Percentiles rank a stretch among this genome's conserved stretches.
Evolutionary conservation across 2,113 vertebrate genomes (phyloP).

Genomic region (Polypterus senegalus): DNA sequence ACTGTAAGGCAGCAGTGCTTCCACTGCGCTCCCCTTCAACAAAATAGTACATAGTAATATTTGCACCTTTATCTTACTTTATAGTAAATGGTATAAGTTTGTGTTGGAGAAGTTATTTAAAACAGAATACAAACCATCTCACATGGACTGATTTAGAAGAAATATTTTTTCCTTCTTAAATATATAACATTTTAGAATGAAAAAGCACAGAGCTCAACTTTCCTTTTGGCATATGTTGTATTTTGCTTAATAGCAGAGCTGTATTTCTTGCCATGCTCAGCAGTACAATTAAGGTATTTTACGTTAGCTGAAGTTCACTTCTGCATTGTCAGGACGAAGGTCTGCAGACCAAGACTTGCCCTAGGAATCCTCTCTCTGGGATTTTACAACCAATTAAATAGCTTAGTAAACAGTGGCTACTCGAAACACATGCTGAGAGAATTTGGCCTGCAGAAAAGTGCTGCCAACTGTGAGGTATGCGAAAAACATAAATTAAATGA

Average conservation of each 20-base stretch:
- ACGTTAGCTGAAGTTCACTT: constrained; percentile 32
- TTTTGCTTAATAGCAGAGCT: constrained; percentile 15
- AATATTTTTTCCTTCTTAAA: too few species aligned
- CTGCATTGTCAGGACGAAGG: constrained; percentile 30
- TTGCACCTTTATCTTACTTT: too few species aligned
- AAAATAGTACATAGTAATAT: too few species aligned
- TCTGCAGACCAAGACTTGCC: constrained; percentile 37
- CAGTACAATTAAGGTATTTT: constrained; percentile 21
- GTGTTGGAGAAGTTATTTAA: too few species aligned
- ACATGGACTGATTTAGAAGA: too few species aligned
- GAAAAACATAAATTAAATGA: constrained; percentile 6
- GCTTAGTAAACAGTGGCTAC: constrained; percentile 32
- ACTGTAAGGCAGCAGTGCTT: too few species aligned
- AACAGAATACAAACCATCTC: too few species aligned
- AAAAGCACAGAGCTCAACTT: too few species aligned
- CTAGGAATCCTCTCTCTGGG: constrained; percentile 23
- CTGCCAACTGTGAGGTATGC: constrained; percentile 20
- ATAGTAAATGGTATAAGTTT: too few species aligned
- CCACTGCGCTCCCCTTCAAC: too few species aligned
- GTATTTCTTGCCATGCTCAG: constrained; percentile 27
- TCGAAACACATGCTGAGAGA: constrained; percentile 27
- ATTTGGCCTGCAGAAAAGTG: constrained; percentile 11
- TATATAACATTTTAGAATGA: too few species aligned
- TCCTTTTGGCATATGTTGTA: neutral
- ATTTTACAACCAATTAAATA: constrained; percentile 35